Percentiles rank a stretch among this genome's conserved stretches.
These are phyloP conservation scores for Pipistrellus nathusii DNA, from an alignment of 2,797 vertebrate genomes.

Conservation along the genomic window DNA sequence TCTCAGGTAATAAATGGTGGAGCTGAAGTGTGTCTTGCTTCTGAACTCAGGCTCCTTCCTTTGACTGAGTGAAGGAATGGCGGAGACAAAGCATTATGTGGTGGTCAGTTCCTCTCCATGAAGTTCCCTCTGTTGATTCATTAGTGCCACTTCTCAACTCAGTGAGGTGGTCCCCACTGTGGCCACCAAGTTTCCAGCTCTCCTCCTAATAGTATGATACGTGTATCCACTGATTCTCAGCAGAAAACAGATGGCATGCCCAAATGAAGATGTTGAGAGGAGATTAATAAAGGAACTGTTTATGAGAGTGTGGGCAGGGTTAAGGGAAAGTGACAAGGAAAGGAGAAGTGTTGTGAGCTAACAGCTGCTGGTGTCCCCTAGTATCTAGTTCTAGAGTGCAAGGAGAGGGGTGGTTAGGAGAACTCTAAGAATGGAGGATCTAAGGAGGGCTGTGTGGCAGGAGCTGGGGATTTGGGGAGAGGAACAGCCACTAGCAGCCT, in stretches of 20 bases:
- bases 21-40: not conserved
- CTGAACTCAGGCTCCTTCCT: not conserved
- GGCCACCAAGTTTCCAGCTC: not conserved
- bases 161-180: not conserved
- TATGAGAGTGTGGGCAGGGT: not conserved
- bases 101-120: too few species aligned
- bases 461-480: not conserved
- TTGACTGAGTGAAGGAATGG: not conserved
- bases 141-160: not conserved
- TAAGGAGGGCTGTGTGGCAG: not conserved
- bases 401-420: not conserved
- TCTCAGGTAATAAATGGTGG: not conserved
- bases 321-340: not conserved
- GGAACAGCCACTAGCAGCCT: not conserved
- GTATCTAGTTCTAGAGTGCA: not conserved
- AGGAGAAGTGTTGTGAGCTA: not conserved
- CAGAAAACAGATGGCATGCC: conserved; percentile 8
- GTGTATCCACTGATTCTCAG: not conserved
- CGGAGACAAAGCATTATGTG: not conserved
- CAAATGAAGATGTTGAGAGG: not conserved
- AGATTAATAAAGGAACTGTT: not conserved
- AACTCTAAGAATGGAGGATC: not conserved
- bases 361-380: not conserved
- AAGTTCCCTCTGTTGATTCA: not conserved
- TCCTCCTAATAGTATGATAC: not conserved